phyloP scores from a whole-genome alignment of 2,888 invertebrate species.

The Caenorhabditis panamensis region DNA sequence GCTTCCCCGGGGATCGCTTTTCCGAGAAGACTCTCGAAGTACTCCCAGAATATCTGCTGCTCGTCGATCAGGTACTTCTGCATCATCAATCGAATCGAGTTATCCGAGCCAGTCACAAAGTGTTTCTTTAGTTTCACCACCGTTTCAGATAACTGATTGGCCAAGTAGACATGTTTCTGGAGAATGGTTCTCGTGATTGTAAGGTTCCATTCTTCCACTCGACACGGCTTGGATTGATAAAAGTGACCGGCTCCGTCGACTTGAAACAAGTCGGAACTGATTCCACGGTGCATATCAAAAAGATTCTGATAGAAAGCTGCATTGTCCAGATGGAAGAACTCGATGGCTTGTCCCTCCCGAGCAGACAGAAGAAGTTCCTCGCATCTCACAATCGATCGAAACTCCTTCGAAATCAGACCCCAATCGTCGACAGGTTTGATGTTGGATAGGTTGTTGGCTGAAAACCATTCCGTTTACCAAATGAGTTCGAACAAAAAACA shows the following conservation, averaged over 20 bases:
- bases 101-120: slow-evolving; percentile 27
- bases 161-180: slow-evolving; percentile 41
- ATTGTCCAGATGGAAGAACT: slow-evolving; percentile 38
- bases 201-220: slow-evolving; percentile 50
- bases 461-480: neutral
- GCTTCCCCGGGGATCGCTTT: neutral
- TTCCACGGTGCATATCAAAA: slow-evolving; percentile 49
- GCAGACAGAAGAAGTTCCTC: slow-evolving; percentile 41
- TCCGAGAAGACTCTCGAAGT: slow-evolving; percentile 19
- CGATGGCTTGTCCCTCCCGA: slow-evolving; percentile 39
- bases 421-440: slow-evolving; percentile 46
- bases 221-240: slow-evolving; percentile 45
- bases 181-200: slow-evolving; percentile 42
- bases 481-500: neutral
- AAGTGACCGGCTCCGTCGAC: slow-evolving; percentile 32
- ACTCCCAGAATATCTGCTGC: slow-evolving; percentile 33
- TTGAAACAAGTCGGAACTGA: slow-evolving; percentile 52
- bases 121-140: slow-evolving; percentile 16
- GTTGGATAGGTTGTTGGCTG: slow-evolving; percentile 6
- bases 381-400: slow-evolving; percentile 26
- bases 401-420: slow-evolving; percentile 50
- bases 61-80: slow-evolving; percentile 45
- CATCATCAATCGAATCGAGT: slow-evolving; percentile 43
- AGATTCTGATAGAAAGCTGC: slow-evolving; percentile 26
- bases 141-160: slow-evolving; percentile 35